Evolutionary conservation across 2,888 invertebrate species (phyloP), one percentile per base, ranked within the genome.

Genomic region (Galeopsomyia nigrocyanea): DNA sequence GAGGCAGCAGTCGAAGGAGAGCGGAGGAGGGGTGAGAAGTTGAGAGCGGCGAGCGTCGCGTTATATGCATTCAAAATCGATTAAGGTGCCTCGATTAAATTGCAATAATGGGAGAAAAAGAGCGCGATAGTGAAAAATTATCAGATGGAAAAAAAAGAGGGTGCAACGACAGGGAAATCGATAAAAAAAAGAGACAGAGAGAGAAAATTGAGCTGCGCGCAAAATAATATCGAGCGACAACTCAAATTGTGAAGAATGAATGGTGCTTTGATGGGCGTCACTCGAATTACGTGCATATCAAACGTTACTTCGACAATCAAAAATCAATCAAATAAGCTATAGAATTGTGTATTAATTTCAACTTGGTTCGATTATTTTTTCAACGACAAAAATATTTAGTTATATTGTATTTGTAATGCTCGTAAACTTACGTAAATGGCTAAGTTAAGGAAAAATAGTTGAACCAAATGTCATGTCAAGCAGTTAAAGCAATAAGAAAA

Each of bases 231-330:
- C 47, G 65, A 22, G 60, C 66, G 53, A 26, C 39, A 26, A 55
- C 26, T 26, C 56, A 55, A 56, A 68, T 39, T 39, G 56, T 64
- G 65, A 67, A 60, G 65, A 68, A 58, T 72, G 65, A 70, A 74
- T 76, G 66, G 72, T 67, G 53, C 63, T 68, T 66, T 63, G 66
- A 66, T 39, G 56, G 55, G 64, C 46, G 55, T 60, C 64, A 61
- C 26, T 66, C 67, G 62, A 63, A 71, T 31, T 58, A 47, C 66
- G 66, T 46, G 61, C 68, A 55, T 26, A 50, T 50, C 22, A 55
- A 56, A n/a, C 9, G 49, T 19, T 39, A 31, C 31, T n/a, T 47
- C 17, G 22, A 57, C 39, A 51, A 46, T 47, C 55, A 22, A 64
- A 65, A 39, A 1, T 39, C 39, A 39, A 39, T 39, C 39, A 39